Evolutionary conservation across 2,113 vertebrate genomes (phyloP).

Genomic region (Puffinus mauretanicus): DNA sequence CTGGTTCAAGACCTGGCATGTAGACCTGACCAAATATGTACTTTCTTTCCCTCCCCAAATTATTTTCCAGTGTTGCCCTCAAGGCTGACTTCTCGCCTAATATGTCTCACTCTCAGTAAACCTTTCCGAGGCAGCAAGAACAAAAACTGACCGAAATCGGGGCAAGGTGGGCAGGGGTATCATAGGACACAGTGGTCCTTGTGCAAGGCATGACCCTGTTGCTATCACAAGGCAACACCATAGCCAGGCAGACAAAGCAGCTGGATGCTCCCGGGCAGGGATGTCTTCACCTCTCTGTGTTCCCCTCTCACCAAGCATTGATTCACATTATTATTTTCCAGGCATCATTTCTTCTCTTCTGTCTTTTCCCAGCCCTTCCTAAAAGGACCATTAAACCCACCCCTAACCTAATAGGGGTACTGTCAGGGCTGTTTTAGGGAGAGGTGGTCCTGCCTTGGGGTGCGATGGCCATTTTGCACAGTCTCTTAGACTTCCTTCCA

Average conservation of each 20-base stretch:
- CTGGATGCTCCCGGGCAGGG: background rate
- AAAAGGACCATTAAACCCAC: background rate
- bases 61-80: background rate
- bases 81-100: background rate
- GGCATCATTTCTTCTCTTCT: background rate
- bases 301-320: background rate
- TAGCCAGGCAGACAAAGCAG: background rate
- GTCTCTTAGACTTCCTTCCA: background rate
- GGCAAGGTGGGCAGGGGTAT: background rate
- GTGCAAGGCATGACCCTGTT: background rate
- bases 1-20: constrained; percentile 29
- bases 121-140: background rate
- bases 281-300: background rate
- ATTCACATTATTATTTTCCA: background rate
- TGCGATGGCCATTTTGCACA: background rate
- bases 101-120: background rate
- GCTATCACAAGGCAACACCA: background rate
- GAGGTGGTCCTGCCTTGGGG: background rate
- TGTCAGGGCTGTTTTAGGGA: background rate
- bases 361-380: background rate
- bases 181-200: background rate
- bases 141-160: background rate
- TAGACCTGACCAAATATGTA: background rate
- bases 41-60: background rate
- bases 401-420: background rate